These are phyloP conservation scores for Polypterus senegalus DNA, from an alignment of 2,113 vertebrate species.

Conservation along the genomic window DNA sequence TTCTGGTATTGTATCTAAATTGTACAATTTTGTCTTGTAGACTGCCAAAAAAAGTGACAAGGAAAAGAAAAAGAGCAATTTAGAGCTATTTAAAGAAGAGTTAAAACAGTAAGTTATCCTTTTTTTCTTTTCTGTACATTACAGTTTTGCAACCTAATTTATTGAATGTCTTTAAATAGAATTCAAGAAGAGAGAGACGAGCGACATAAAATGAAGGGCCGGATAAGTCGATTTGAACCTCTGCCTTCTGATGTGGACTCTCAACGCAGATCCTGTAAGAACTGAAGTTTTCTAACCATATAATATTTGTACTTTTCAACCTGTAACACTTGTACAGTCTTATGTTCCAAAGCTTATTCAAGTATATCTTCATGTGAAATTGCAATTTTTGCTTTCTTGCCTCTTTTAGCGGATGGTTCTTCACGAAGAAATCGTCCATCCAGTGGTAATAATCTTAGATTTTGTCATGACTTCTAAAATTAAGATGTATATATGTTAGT, in stretches of 20 bases:
- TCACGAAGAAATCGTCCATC: slow-evolving; percentile 93
- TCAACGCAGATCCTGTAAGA: slow-evolving; percentile 79
- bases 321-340: neutral
- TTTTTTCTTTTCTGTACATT: neutral
- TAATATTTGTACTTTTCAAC: neutral
- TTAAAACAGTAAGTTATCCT: slow-evolving; percentile 82
- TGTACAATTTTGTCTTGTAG: slow-evolving; percentile 43
- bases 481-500: neutral
- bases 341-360: neutral
- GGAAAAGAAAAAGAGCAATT: slow-evolving; percentile 98
- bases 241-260: slow-evolving; percentile 72
- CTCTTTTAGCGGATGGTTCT: slow-evolving; percentile 83
- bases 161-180: slow-evolving; percentile 39
- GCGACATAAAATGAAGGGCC: slow-evolving; percentile 89
- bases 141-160: neutral
- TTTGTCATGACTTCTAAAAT: slow-evolving; percentile 26
- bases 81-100: slow-evolving; percentile 98
- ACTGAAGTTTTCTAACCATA: slow-evolving; percentile 2
- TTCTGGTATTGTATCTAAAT: neutral
- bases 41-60: slow-evolving; percentile 82
- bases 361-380: slow-evolving; percentile 20
- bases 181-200: slow-evolving; percentile 96
- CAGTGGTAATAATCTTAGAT: slow-evolving; percentile 78
- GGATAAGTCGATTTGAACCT: slow-evolving; percentile 91
- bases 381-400: slow-evolving; percentile 51